These are phyloP conservation scores for Dorcus hopei DNA, from an alignment of 2,888 invertebrate genomes.

Conservation along the genomic window DNA sequence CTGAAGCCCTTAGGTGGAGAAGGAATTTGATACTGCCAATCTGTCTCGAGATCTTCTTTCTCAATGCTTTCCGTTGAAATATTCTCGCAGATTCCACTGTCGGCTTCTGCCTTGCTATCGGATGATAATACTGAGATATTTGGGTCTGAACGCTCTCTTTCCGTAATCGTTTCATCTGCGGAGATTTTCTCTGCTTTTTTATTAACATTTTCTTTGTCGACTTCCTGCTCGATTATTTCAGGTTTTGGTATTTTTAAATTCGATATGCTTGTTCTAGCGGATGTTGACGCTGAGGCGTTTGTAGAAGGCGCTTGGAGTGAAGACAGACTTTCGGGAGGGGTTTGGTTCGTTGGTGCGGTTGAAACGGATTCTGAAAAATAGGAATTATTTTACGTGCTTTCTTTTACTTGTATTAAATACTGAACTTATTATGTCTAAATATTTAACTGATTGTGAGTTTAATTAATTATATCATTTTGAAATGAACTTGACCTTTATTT, in stretches of 20 bases:
- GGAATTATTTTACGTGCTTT: too few species aligned
- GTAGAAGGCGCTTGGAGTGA: constrained; percentile 9
- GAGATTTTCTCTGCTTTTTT: not conserved
- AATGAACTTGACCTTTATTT: too few species aligned
- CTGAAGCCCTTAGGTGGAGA: constrained; percentile 59
- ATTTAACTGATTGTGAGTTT: too few species aligned
- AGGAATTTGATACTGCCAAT: constrained; percentile 59
- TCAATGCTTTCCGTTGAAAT: constrained; percentile 1
- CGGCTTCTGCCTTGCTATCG: constrained; percentile 13
- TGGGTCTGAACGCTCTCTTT: not conserved
- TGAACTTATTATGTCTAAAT: too few species aligned
- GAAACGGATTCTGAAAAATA: constrained; percentile 19
- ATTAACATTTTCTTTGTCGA: not conserved
- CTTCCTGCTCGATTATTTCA: not conserved
- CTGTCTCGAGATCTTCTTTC: constrained; percentile 30
- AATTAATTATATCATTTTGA: too few species aligned
- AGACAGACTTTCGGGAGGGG: constrained; percentile 17
- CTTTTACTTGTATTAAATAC: too few species aligned
- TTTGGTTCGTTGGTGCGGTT: constrained; percentile 18
- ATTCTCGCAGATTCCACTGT: constrained; percentile 25
- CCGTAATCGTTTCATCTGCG: not conserved
- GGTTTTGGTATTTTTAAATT: not conserved
- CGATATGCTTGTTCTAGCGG: constrained; percentile 9
- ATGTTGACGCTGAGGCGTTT: constrained; percentile 6
- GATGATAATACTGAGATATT: not conserved